phyloP scores from a whole-genome alignment of 1,140 invertebrate species.

The Steinernema feltiae region DNA sequence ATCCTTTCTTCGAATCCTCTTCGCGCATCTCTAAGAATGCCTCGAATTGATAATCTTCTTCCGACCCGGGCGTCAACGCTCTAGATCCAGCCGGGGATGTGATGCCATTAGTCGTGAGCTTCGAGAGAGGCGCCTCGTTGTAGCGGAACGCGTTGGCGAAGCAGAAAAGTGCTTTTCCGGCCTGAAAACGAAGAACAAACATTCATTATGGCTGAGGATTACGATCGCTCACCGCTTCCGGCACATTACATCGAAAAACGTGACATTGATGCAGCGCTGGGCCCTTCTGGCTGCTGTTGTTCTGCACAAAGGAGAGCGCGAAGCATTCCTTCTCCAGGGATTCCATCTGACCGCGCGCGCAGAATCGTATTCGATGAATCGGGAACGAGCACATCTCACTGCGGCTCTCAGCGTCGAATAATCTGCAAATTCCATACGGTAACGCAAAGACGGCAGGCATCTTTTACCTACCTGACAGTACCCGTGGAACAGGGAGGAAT shows the following conservation, averaged over 20 bases:
- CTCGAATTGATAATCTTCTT: conserved; percentile 66
- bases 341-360: conserved; percentile 78
- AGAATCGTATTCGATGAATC: conserved; percentile 87
- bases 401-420: conserved; percentile 77
- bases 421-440: conserved; percentile 65
- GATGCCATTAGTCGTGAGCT: conserved; percentile 58
- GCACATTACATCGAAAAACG: conserved; percentile 87
- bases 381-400: conserved; percentile 80
- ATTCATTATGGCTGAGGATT: background rate
- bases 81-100: conserved; percentile 57
- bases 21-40: conserved; percentile 81
- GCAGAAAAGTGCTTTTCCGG: conserved; percentile 70
- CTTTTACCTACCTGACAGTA: conserved; percentile 61
- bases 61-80: conserved; percentile 23
- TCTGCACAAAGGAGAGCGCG: conserved; percentile 90
- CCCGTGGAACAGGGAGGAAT: conserved; percentile 79
- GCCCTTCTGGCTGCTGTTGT: conserved; percentile 69
- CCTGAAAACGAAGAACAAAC: conserved; percentile 59
- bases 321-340: conserved; percentile 81
- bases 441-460: no score
- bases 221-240: conserved; percentile 81
- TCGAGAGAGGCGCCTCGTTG: conserved; percentile 58
- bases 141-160: conserved; percentile 80
- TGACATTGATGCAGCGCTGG: conserved; percentile 81
- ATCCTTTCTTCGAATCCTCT: conserved; percentile 68